Evolutionary conservation across 92 coral and sea anemone genomes (phyloP).

Genomic region (Actinostola sp.): DNA sequence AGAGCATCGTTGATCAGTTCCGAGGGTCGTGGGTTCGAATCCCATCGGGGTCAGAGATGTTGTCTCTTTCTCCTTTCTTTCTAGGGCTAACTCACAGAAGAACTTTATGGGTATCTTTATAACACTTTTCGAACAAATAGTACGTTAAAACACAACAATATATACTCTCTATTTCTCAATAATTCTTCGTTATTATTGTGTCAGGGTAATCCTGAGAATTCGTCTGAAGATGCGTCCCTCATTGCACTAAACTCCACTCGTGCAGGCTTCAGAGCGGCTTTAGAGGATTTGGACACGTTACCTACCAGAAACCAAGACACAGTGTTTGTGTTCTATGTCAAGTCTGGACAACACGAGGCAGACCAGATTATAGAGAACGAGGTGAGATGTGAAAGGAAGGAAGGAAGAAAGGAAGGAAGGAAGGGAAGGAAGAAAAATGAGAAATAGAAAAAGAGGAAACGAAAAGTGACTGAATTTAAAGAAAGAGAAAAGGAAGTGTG

Average conservation of each 20-base stretch:
- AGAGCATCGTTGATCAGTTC: no score
- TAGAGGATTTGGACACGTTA: conserved; percentile 74
- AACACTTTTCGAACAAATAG: no score
- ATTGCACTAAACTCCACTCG: conserved; percentile 68
- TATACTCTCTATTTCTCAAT: no score
- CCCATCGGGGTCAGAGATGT: no score
- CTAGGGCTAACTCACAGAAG: no score
- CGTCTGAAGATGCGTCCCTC: conserved; percentile 76
- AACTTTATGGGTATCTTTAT: no score
- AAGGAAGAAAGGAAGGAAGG: not conserved
- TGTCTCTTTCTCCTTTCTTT: no score
- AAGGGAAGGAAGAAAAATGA: not conserved
- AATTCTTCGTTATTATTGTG: no score
- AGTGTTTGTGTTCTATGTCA: conserved; percentile 89
- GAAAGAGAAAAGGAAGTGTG: not conserved
- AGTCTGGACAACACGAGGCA: conserved; percentile 83
- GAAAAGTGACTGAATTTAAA: not conserved
- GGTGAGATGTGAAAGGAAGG: conserved; percentile 25
- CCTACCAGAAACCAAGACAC: conserved; percentile 94
- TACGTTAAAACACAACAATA: no score
- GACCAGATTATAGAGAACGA: conserved; percentile 79
- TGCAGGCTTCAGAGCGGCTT: conserved; percentile 71
- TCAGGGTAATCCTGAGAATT: conserved; percentile 76
- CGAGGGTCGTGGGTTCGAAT: no score
- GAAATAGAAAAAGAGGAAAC: not conserved